Conservation (phyloP, 2,113 vertebrate species). For the Xerus inauris region DNA sequence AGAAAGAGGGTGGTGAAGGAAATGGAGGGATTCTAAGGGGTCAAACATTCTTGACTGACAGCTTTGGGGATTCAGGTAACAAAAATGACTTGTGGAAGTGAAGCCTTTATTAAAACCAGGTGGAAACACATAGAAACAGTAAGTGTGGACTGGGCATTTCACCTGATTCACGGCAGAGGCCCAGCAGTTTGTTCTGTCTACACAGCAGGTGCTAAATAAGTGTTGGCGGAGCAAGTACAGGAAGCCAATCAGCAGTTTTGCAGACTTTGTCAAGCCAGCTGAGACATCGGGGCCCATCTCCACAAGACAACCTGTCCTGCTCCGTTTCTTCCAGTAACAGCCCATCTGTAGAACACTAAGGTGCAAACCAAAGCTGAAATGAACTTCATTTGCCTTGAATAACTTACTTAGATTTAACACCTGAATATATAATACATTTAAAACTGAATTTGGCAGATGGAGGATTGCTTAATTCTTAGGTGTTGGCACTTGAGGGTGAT, state of each 20-base stretch:
- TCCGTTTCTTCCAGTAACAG: neutral
- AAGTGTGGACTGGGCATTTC: neutral
- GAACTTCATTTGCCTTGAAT: neutral
- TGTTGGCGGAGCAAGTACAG: neutral
- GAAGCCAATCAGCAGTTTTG: neutral
- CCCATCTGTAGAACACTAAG: neutral
- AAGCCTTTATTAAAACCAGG: neutral
- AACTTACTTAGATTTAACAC: neutral
- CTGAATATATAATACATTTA: neutral
- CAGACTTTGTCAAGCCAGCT: neutral
- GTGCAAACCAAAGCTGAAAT: neutral
- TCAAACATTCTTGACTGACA: neutral
- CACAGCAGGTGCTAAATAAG: neutral
- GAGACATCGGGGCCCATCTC: neutral
- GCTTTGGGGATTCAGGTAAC: neutral
- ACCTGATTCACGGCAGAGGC: neutral
- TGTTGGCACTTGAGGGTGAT: neutral
- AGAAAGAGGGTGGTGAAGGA: neutral
- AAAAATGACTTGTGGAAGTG: neutral
- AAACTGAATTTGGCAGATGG: neutral
- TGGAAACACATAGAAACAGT: neutral
- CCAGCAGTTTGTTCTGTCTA: accelerated
- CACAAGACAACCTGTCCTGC: neutral
- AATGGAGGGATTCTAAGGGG: neutral
- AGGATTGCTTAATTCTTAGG: neutral